Conservation (phyloP, 2,888 invertebrate genomes). For the Galerucella pusilla region DNA sequence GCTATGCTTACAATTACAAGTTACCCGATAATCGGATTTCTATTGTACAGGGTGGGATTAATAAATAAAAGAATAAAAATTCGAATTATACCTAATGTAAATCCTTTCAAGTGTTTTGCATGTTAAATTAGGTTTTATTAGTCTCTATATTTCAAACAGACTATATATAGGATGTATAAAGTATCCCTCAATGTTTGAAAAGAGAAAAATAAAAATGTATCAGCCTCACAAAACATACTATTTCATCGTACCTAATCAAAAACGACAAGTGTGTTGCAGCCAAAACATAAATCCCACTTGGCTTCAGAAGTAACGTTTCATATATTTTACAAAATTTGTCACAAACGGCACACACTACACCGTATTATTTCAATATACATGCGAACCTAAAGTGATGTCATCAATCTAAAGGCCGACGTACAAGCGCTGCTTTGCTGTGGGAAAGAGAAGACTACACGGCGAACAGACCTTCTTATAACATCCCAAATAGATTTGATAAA, state of each 20-base stretch:
- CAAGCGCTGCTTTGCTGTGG: slow-evolving; percentile 44
- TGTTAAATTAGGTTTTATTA: too few relatives aligned
- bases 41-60: too few relatives aligned
- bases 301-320: slow-evolving; percentile 43
- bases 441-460: slow-evolving; percentile 50
- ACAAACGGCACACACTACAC: slow-evolving; percentile 56
- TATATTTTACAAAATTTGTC: slow-evolving; percentile 53
- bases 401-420: slow-evolving; percentile 57
- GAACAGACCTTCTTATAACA: slow-evolving; percentile 59
- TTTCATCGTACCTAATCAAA: slow-evolving; percentile 32
- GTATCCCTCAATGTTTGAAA: too few relatives aligned
- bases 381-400: slow-evolving; percentile 61
- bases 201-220: not conserved
- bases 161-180: too few relatives aligned
- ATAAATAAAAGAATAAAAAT: too few relatives aligned
- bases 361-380: slow-evolving; percentile 61
- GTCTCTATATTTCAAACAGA: too few relatives aligned
- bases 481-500: slow-evolving; percentile 62
- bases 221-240: not conserved
- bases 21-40: too few relatives aligned
- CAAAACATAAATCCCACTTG: slow-evolving; percentile 43
- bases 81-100: too few relatives aligned
- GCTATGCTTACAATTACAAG: too few relatives aligned
- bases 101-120: too few relatives aligned
- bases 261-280: slow-evolving; percentile 23